Evolutionary conservation across 2,113 vertebrate genomes (phyloP), one percentile per base, ranked within the genome.

Genomic region (Egretta garzetta): DNA sequence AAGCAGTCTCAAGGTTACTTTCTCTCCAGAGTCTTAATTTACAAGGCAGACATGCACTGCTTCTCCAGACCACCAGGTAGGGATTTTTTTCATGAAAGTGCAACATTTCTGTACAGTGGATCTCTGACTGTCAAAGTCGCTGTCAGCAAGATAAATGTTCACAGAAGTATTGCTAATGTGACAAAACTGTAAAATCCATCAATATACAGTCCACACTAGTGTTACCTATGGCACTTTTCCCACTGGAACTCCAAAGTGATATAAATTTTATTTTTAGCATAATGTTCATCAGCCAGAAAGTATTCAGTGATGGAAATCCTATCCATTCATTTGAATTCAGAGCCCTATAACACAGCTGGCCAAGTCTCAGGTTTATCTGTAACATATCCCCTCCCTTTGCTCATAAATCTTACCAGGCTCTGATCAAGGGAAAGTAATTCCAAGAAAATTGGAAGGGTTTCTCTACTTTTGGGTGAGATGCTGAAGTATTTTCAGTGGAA

Each of bases 101-200:
- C 58, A 92, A 45, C 14, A 22, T 74, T 87, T 80, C 47, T 80
- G 20, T 55, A 55, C 55, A 76, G 62, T 55, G 39, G 63, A 10
- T 86, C 16, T 96, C 55, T 50, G 59, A 52, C 62, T 86, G 66
- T 90, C 79, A 92, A 81, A 88, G 64, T 88, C 66, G 84, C 71
- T 90, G 59, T 74, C 89, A 85, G 53, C 41, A 95, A 94, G 86
- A 93, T 47, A 64, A 94, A 95, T 79, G 56, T 39, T 91, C 5
- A 7, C 1, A 9, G 75, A 91, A 80, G 58, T 75, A 81, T 91
- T 90, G 68, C 62, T 95, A 95, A 95, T 92, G 64, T 90, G 85
- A 87, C 86, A 76, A 82, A 91, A 63, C 59, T 80, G 43, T 93
- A 90, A 86, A 90, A 96, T 92, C 50, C 72, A 92, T 94, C 93